Base-by-base conservation (phyloP, 2,113 vertebrate species). In the Actenoides hombroni region DNA sequence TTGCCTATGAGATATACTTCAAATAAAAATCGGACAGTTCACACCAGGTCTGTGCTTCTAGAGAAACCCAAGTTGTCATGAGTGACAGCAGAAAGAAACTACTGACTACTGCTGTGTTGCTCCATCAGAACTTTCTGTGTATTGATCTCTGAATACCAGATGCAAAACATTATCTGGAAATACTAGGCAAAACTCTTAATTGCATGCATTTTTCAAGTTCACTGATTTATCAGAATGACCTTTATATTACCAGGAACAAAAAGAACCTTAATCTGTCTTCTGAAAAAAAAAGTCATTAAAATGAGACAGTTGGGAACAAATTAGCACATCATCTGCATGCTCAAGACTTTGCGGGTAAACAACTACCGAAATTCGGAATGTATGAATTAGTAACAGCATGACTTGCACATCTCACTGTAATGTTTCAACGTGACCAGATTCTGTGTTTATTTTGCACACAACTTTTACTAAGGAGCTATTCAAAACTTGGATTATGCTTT, bases 401-500 rank as follows among this genome's bases (percentile, higher is more conserved):
- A 61, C 33, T 56, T 80, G 54, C 44, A 20, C 2, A 49, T 79
- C 16, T 90, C 21, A 24, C 31, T 75, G 51, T 4, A n/a, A 12
- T 59, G 10, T 60, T 75, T 88, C 64, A 29, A 0, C 40, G 33
- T 51, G 57, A 75, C 64, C 39, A 21, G 46, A 75, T 86, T 90
- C 74, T 21, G 11, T 3, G 1, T 71, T 54, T 76, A 53, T 78
- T 88, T 86, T 84, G 31, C 44, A 54, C 40, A 44, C 29, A 48
- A 0, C 42, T 92, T 89, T 89, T 95, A 29, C 16, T 48, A 57
- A 64, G 39, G 12, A 81, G 15, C 73, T 90, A 16, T 33, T 82
- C 14, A 86, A 57, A 78, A 76, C 57, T 86, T 93, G 74, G 44
- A 49, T 84, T 86, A 26, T 54, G 35, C 25, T 89, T 95, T 86